Percentiles rank a stretch among this genome's conserved stretches.
These are phyloP conservation scores for Planiliza haematocheilus DNA, from an alignment of 2,113 vertebrate genomes.

Conservation along the genomic window DNA sequence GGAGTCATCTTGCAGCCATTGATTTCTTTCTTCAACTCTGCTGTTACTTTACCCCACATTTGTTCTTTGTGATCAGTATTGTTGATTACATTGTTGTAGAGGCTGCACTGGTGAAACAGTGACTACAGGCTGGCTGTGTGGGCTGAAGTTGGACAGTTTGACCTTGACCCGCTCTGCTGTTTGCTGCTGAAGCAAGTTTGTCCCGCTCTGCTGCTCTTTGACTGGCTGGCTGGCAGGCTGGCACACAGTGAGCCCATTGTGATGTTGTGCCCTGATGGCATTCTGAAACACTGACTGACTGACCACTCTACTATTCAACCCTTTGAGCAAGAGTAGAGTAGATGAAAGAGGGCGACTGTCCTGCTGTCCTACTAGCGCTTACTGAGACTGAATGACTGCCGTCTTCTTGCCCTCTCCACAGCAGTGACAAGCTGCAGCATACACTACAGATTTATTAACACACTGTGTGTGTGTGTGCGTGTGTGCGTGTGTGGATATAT, in stretches of 20 bases:
- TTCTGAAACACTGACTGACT: constrained; percentile 36
- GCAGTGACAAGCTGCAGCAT: constrained; percentile 16
- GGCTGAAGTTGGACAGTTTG: constrained; percentile 20
- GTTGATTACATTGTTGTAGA: not conserved
- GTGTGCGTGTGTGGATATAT: too few relatives aligned
- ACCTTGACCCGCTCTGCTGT: constrained; percentile 43
- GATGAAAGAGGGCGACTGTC: constrained; percentile 55
- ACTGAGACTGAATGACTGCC: constrained; percentile 29
- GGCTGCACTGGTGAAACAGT: not conserved
- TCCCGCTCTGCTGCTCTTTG: not conserved
- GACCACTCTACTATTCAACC: constrained; percentile 22
- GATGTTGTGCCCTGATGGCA: constrained; percentile 18
- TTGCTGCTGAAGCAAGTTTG: constrained; percentile 14
- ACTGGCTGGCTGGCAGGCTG: not conserved
- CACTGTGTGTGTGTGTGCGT: too few relatives aligned
- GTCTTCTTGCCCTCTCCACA: not conserved
- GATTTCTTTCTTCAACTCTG: not conserved
- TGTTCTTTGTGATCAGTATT: not conserved
- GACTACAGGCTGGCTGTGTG: constrained; percentile 5
- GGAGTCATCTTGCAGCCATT: not conserved
- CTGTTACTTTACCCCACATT: too few relatives aligned
- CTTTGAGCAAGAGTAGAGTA: not conserved
- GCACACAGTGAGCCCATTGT: constrained; percentile 56
- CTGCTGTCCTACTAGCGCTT: constrained; percentile 15
- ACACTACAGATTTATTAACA: constrained; percentile 17